Evolutionary conservation across 2,113 vertebrate species (phyloP).

Genomic region (Thomomys bottae): DNA sequence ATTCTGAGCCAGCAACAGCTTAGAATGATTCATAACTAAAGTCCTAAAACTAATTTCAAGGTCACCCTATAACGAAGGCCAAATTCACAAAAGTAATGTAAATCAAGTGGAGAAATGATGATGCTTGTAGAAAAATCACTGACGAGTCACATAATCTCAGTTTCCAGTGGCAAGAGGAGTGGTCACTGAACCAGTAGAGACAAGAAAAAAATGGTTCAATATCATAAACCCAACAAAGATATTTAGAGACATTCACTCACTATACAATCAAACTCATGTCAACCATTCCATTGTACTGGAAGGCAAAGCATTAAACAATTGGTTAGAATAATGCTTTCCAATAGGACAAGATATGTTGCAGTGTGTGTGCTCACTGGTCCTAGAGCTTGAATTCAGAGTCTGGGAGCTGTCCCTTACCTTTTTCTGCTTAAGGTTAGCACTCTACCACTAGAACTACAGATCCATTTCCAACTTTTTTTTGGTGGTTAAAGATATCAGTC

Average conservation of each 20-base stretch:
- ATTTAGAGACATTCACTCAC: neutral
- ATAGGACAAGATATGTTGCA: neutral
- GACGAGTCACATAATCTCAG: neutral
- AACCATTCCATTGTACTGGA: neutral
- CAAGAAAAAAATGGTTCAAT: neutral
- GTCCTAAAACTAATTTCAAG: conserved; percentile 18
- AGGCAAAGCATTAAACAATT: neutral
- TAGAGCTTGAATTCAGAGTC: no score
- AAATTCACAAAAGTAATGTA: neutral
- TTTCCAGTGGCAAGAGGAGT: neutral
- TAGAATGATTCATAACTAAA: conserved; percentile 19
- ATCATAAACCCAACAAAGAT: neutral
- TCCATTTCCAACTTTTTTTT: no score
- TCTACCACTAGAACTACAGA: no score
- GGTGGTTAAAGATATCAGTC: no score
- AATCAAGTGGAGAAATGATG: neutral
- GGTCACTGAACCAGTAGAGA: neutral
- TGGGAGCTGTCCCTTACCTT: no score
- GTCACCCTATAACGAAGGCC: conserved; percentile 8
- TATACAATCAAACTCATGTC: neutral
- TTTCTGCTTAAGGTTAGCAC: no score
- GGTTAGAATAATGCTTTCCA: conserved; percentile 28
- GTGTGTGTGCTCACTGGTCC: no score
- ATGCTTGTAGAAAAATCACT: neutral
- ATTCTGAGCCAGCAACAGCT: conserved; percentile 29